These are phyloP conservation scores for Luperina nickerlii DNA, from an alignment of 2,888 invertebrate genomes.

Conservation along the genomic window DNA sequence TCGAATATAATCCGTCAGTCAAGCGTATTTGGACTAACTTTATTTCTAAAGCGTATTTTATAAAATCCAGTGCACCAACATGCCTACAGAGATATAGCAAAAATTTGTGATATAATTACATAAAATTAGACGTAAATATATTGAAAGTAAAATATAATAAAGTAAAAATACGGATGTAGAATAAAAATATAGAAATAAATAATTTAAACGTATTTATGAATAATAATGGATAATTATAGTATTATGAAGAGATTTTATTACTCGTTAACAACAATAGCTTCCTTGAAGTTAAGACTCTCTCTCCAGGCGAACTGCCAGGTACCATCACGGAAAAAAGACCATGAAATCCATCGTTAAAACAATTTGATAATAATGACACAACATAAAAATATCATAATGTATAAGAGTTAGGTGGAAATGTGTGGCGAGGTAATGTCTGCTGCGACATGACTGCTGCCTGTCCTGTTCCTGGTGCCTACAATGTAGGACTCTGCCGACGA, in stretches of 20 bases:
- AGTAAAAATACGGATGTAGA: constrained; percentile 78
- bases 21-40: constrained; percentile 70
- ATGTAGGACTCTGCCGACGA: constrained; percentile 23
- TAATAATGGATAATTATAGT: constrained; percentile 84
- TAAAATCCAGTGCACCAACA: constrained; percentile 80
- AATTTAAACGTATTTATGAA: constrained; percentile 84
- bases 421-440: constrained; percentile 25
- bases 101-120: constrained; percentile 75
- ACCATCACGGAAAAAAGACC: constrained; percentile 84
- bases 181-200: constrained; percentile 83
- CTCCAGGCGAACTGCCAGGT: constrained; percentile 96
- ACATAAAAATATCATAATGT: constrained; percentile 59
- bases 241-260: constrained; percentile 91
- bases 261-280: constrained; percentile 97
- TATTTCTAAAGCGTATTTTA: constrained; percentile 78
- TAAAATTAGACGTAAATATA: constrained; percentile 69
- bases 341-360: constrained; percentile 84
- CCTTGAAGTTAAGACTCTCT: constrained; percentile 99
- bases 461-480: constrained; percentile 46
- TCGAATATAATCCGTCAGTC: constrained; percentile 64
- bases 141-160: constrained; percentile 68
- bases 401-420: constrained; percentile 42
- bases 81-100: constrained; percentile 83
- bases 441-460: constrained; percentile 15
- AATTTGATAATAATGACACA: constrained; percentile 63